These are phyloP conservation scores for Congeria kusceri DNA, from an alignment of 2,888 invertebrate species.

Conservation along the genomic window DNA sequence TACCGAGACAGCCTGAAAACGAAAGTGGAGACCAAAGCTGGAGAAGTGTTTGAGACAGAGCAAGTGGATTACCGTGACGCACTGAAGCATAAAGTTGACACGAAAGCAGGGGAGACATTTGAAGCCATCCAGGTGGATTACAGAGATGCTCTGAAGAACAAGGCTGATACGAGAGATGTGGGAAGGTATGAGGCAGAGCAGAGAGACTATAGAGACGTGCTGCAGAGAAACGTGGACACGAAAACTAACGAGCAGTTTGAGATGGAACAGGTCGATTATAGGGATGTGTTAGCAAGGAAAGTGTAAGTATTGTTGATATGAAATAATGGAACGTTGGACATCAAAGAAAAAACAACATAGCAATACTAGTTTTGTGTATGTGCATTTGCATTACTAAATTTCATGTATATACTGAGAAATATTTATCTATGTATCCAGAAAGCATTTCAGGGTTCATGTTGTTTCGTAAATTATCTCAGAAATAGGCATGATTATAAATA, in stretches of 20 bases:
- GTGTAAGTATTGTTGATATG: conserved; percentile 38
- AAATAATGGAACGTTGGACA: conserved; percentile 8
- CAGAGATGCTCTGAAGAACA: conserved; percentile 49
- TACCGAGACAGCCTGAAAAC: conserved; percentile 67
- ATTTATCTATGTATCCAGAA: no score
- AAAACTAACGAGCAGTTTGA: conserved; percentile 39
- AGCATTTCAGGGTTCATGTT: no score
- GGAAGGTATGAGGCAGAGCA: conserved; percentile 54
- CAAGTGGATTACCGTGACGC: conserved; percentile 61
- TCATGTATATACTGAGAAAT: no score
- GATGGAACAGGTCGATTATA: conserved; percentile 50
- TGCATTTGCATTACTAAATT: no score
- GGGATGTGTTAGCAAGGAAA: conserved; percentile 23
- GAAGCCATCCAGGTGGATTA: conserved; percentile 61
- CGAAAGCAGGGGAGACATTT: conserved; percentile 55
- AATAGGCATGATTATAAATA: no score
- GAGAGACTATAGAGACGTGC: conserved; percentile 63
- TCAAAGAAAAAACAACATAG: no score
- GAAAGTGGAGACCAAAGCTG: conserved; percentile 63
- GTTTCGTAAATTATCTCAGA: no score
- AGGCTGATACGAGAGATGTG: conserved; percentile 48
- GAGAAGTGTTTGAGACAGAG: conserved; percentile 41
- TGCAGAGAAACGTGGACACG: conserved; percentile 55
- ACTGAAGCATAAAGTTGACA: conserved; percentile 47
- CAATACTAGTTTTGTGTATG: no score